Base-by-base conservation (phyloP, 2,797 vertebrate species). In the Avahi laniger region DNA sequence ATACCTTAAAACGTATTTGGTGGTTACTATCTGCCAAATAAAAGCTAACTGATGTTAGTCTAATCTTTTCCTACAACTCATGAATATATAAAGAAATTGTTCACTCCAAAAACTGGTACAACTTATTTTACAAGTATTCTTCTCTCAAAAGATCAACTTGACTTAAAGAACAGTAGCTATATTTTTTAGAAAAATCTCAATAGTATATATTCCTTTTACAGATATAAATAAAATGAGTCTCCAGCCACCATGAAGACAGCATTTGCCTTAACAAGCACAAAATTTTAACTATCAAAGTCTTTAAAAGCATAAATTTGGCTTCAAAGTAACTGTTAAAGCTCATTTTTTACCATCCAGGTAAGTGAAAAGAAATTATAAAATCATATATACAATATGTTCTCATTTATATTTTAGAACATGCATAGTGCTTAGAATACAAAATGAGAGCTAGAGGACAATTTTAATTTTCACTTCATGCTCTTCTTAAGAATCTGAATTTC, bases 251-350 rank as follows among this genome's bases (percentile, higher is more conserved):
- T 57, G 20, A 92, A 78, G 18, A 82, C 4, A 84, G 24, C 11
- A 4, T 24, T 79, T 75, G 92, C 15, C 59, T 30, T 69, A 93
- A 83, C 5, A 92, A 96, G 13, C 80, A 95, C 33, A 89, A 94
- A 95, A 91, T 33, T 13, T 79, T 91, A 89, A 82, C 57, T 93
- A 95, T 22, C 38, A 50, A 89, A 38, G 46, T 94, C 76, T 95
- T 85, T 26, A 87, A 90, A 91, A 82, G 65, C 61, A 91, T 69
- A 96, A 69, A 81, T 70, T 61, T 92, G 50, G 18, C 30, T 72
- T 88, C 88, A 93, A 90, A 88, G 63, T 78, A 90, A 94, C 54
- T 94, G 15, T 93, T 94, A 83, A 87, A 94, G 57, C 18, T 93
- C 70, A 70, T 65, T 57, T 84, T 87, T 93, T 80, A 78, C 35